Conservation (phyloP, 2,888 invertebrate species). For the Melieria picta region DNA sequence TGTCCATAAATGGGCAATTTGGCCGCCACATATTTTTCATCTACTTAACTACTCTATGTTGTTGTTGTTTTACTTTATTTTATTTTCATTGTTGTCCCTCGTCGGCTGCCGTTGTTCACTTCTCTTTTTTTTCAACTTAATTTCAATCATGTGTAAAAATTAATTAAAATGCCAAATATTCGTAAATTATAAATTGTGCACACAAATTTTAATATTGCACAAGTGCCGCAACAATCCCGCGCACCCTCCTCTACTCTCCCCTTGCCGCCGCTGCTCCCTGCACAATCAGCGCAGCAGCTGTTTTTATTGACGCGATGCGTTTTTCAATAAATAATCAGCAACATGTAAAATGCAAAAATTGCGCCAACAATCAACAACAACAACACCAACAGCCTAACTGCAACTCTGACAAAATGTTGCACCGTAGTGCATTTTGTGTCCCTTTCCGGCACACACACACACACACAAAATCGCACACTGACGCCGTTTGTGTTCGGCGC, state of each 20-base stretch:
- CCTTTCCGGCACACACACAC: too few relatives aligned
- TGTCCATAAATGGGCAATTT: too few relatives aligned
- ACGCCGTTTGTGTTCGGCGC: too few relatives aligned
- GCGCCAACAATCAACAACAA: background rate
- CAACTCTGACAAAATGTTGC: too few relatives aligned
- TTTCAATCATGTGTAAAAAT: slow-evolving; percentile 60
- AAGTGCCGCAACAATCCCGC: slow-evolving; percentile 13
- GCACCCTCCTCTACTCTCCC: background rate
- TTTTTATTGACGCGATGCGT: slow-evolving; percentile 1
- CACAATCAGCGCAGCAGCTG: background rate
- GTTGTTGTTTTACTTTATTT: background rate
- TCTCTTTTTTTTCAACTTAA: slow-evolving; percentile 48
- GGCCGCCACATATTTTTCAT: background rate
- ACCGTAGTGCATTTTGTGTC: too few relatives aligned
- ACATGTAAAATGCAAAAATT: slow-evolving; percentile 20
- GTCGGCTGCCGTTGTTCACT: background rate
- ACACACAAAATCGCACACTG: too few relatives aligned
- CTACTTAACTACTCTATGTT: background rate
- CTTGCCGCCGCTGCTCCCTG: slow-evolving; percentile 2
- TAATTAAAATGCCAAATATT: slow-evolving; percentile 59
- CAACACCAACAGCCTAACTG: too few relatives aligned
- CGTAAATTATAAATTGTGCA: slow-evolving; percentile 55
- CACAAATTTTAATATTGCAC: slow-evolving; percentile 45
- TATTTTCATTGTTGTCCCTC: background rate
- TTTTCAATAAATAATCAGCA: slow-evolving; percentile 16